Evolutionary conservation across 2,797 vertebrate species (phyloP), one percentile per base, ranked within the genome.

Genomic region (Pogoniulus pusillus): DNA sequence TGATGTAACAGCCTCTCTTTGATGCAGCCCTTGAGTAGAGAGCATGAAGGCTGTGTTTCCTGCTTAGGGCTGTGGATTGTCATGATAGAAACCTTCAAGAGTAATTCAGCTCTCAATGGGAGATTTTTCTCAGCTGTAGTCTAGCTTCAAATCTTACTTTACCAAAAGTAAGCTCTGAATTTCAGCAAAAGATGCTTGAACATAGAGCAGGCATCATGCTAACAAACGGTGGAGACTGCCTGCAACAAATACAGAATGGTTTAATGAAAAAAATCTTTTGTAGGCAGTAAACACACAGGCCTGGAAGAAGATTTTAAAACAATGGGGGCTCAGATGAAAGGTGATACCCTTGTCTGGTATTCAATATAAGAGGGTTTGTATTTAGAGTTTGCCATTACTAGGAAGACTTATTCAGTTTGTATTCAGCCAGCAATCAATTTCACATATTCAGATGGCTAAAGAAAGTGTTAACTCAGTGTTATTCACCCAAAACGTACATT

Each of bases 261-360:
- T 81, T 60, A 16, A 45, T 65, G 32, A 45, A 78, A 82, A 45
- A 41, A 54, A 12, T 34, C 10, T 65, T 43, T 11, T 49, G 16
- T 15, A 82, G 49, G 39, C 26, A 63, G 58, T 47, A 58, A 68
- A 35, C 18, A 9, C 20, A 64, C 32, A 43, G 18, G 14, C 32
- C 34, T 73, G 35, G 30, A 74, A 55, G 4, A 57, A 79, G 64
- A 59, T 29, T 71, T n/a, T 49, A 32, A 32, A 26, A 5, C 6
- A 18, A 0, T 16, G n/a, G 6, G 41, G 19, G 9, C 12, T 70
- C 2, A 0, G 8, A 6, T 64, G 58, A 45, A 54, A 68, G 39
- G 5, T 59, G 43, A 34, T 65, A 15, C 5, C 2, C 82, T 66
- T 72, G 30, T 37, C 16, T 68, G 47, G 16, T 59, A 18, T 54